Evolutionary conservation across 2,888 invertebrate genomes (phyloP).

Genomic region (Pammene fasciana): DNA sequence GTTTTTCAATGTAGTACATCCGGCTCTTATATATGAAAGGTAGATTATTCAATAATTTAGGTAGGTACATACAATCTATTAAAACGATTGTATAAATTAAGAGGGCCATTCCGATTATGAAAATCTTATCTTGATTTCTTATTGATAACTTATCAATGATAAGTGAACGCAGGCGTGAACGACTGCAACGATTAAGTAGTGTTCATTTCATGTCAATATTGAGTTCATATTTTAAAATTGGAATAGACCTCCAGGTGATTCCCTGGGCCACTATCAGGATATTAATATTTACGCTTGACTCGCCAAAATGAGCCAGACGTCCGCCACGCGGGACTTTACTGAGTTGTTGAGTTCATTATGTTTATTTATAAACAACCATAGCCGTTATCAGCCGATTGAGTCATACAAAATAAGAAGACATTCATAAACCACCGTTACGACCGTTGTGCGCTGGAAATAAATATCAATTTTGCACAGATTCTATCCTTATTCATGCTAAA

Average conservation of each 20-base stretch:
- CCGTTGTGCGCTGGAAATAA: neutral
- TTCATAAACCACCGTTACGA: neutral
- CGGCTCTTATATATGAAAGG: too few species aligned
- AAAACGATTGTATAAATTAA: too few species aligned
- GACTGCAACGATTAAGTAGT: too few species aligned
- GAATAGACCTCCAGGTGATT: neutral
- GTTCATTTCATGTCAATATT: neutral
- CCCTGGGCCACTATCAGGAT: neutral
- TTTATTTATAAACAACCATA: neutral
- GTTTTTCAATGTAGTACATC: too few species aligned
- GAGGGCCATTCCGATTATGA: too few species aligned
- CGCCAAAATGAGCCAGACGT: neutral
- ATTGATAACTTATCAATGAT: too few species aligned
- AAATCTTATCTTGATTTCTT: too few species aligned
- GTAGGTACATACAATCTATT: too few species aligned
- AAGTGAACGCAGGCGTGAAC: too few species aligned
- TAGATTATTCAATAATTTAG: too few species aligned
- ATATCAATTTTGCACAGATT: neutral
- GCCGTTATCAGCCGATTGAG: slow-evolving; percentile 1
- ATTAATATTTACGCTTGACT: neutral
- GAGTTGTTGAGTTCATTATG: neutral
- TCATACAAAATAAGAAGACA: neutral
- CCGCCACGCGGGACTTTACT: neutral
- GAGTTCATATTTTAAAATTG: neutral
- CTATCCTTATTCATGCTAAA: neutral